Evolutionary conservation across 2,888 invertebrate genomes (phyloP).

Genomic region (Catocala sponsa): DNA sequence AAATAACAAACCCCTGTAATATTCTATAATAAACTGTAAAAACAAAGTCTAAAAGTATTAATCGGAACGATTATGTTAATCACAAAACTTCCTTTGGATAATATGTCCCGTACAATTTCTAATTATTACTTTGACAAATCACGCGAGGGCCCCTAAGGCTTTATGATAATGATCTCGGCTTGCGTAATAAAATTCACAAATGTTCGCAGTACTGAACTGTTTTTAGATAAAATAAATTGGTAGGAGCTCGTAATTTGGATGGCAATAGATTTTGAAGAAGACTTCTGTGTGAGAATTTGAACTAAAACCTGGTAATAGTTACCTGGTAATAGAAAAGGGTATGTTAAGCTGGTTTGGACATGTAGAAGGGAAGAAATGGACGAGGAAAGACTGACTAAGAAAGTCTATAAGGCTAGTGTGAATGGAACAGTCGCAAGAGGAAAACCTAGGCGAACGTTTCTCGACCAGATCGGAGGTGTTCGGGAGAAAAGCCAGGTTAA

Average conservation of each 20-base stretch:
- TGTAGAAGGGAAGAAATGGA: too few relatives aligned
- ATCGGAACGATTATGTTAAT: slow-evolving; percentile 25
- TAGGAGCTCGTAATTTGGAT: not conserved
- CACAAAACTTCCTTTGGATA: slow-evolving; percentile 14
- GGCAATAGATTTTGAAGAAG: slow-evolving; percentile 1
- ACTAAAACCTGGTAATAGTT: too few relatives aligned
- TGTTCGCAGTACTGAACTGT: slow-evolving; percentile 1
- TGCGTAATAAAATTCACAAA: slow-evolving; percentile 5
- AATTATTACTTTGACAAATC: slow-evolving; percentile 30
- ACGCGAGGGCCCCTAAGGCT: slow-evolving; percentile 18
- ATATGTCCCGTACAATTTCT: slow-evolving; percentile 16
- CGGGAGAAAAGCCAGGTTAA: too few relatives aligned
- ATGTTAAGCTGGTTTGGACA: too few relatives aligned
- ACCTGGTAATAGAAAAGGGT: too few relatives aligned
- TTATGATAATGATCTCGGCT: slow-evolving; percentile 18
- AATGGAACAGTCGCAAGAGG: too few relatives aligned
- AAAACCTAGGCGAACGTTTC: too few relatives aligned
- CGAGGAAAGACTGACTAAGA: too few relatives aligned
- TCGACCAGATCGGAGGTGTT: too few relatives aligned
- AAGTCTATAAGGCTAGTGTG: too few relatives aligned
- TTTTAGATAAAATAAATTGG: slow-evolving; percentile 2
- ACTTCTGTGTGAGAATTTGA: too few relatives aligned
- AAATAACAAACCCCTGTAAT: not conserved
- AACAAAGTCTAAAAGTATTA: slow-evolving; percentile 18
- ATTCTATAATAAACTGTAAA: slow-evolving; percentile 10